Percentiles rank a stretch among this genome's conserved stretches.
Evolutionary conservation across 2,113 vertebrate species (phyloP).

Genomic region (Pitta sordida): DNA sequence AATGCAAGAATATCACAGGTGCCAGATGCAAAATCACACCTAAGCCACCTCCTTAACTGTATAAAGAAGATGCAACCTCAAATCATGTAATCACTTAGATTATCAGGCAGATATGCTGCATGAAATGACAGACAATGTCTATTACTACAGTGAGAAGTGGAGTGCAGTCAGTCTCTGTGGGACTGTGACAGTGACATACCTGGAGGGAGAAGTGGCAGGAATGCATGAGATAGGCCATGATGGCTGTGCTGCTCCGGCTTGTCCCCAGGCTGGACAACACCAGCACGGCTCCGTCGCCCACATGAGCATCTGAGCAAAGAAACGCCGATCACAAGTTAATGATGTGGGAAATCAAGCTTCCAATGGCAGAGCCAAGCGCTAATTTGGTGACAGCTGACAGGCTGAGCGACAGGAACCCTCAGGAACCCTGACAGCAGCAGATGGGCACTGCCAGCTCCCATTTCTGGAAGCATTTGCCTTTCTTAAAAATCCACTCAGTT

Average conservation of each 20-base stretch:
- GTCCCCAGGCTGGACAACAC: slow-evolving; percentile 79
- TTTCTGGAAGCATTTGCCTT: background rate
- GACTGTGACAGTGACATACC: slow-evolving; percentile 44
- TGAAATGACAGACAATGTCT: background rate
- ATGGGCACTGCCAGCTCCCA: background rate
- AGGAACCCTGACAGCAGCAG: slow-evolving; percentile 5
- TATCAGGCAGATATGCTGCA: background rate
- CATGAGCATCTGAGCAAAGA: slow-evolving; percentile 57
- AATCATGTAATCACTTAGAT: background rate
- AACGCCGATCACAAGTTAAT: background rate
- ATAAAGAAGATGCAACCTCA: background rate
- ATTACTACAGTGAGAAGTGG: background rate
- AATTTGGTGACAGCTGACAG: background rate
- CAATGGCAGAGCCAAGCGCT: background rate
- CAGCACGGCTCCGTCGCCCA: slow-evolving; percentile 61
- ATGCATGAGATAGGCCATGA: slow-evolving; percentile 82
- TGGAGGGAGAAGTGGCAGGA: slow-evolving; percentile 73
- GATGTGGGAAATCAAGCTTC: background rate
- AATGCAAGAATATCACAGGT: background rate
- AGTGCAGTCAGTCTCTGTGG: background rate
- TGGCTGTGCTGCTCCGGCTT: slow-evolving; percentile 76
- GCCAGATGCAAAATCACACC: background rate
- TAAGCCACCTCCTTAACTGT: background rate
- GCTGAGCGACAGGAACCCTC: background rate
- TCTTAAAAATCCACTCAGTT: background rate